phyloP scores from a whole-genome alignment of 2,888 invertebrate genomes.

The Beris chalybata region DNA sequence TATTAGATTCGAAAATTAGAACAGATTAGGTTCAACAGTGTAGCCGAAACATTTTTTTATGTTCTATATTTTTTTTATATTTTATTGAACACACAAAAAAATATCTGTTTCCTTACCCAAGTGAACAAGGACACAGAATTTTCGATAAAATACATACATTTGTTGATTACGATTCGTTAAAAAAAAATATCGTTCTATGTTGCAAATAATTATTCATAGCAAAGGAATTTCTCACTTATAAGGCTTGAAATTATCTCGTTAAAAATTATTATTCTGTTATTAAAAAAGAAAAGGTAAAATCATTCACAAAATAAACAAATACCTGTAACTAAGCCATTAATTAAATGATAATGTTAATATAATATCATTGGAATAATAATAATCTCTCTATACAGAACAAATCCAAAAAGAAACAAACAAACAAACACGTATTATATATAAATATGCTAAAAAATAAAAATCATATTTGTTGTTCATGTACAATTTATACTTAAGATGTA shows the following conservation, averaged over 20 bases:
- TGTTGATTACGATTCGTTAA: too few species aligned
- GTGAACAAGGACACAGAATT: too few species aligned
- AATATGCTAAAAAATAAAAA: background rate
- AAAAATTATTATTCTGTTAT: conserved; percentile 23
- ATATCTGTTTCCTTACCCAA: too few species aligned
- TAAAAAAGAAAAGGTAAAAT: background rate
- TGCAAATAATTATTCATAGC: conserved; percentile 11
- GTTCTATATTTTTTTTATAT: too few species aligned
- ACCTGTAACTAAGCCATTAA: too few species aligned
- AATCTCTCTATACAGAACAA: background rate
- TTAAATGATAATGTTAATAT: too few species aligned
- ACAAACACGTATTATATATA: background rate
- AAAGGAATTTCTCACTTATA: conserved; percentile 30
- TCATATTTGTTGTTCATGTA: conserved; percentile 23
- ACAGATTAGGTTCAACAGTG: too few species aligned
- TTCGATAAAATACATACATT: too few species aligned
- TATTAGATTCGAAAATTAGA: conserved; percentile 15
- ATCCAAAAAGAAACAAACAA: background rate
- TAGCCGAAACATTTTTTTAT: too few species aligned
- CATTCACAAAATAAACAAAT: too few species aligned
- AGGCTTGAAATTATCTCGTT: conserved; percentile 23
- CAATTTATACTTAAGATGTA: conserved; percentile 25
- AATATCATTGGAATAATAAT: conserved; percentile 1
- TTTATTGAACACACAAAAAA: too few species aligned
- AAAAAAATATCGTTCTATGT: too few species aligned